These are phyloP conservation scores for Spisula subtruncata DNA, from an alignment of 2,888 invertebrate genomes.

Conservation along the genomic window DNA sequence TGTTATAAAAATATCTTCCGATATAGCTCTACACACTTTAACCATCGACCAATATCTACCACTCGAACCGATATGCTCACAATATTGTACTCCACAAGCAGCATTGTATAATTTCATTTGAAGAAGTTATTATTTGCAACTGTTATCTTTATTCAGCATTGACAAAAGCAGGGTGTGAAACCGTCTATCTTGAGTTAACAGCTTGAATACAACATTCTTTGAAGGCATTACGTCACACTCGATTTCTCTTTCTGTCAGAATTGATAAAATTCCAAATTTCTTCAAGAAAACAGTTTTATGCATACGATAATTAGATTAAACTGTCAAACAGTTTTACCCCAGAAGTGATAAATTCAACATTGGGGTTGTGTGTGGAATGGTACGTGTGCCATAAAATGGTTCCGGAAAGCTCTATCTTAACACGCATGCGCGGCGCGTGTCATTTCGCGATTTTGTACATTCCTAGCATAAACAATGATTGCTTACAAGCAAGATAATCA, in stretches of 20 bases:
- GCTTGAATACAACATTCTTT: neutral
- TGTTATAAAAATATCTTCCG: too few species aligned
- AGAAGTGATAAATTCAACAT: neutral
- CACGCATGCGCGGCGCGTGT: slow-evolving; percentile 12
- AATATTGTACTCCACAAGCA: too few species aligned
- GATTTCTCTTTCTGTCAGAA: neutral
- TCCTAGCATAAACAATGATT: neutral
- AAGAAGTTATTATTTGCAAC: neutral
- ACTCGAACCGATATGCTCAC: too few species aligned
- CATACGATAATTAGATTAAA: neutral
- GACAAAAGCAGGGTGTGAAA: neutral
- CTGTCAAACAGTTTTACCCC: neutral
- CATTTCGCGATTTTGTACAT: slow-evolving; percentile 1
- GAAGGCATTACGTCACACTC: neutral
- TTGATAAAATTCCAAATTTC: neutral
- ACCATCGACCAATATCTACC: too few species aligned
- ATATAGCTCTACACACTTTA: too few species aligned
- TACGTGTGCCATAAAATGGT: neutral
- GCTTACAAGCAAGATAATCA: neutral
- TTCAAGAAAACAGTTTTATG: neutral
- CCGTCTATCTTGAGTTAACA: neutral
- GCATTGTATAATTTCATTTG: neutral
- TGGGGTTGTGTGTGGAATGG: neutral
- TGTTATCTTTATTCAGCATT: neutral
- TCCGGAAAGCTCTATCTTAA: neutral